A percentile compares a stretch with the other conserved stretches of the same genome.
phyloP scores from a whole-genome alignment of 2,888 invertebrate species.

The Rhingia campestris region DNA sequence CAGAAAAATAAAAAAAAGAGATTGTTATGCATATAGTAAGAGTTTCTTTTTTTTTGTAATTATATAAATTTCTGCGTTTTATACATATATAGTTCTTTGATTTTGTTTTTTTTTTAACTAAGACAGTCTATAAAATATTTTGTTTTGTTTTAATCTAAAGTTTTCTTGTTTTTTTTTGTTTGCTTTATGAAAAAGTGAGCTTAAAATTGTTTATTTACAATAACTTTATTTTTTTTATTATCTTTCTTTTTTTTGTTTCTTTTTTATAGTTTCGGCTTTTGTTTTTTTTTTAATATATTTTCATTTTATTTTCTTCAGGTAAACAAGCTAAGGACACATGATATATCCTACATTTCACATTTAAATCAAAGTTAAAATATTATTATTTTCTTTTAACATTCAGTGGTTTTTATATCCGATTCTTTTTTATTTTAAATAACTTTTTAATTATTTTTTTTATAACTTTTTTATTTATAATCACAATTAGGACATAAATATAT shows the following conservation, averaged over 20 bases:
- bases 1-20: constrained; percentile 54
- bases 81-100: constrained; percentile 16
- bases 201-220: constrained; percentile 53
- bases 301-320: constrained; percentile 65
- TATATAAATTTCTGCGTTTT: constrained; percentile 55
- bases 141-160: constrained; percentile 23
- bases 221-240: constrained; percentile 17
- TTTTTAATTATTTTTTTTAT: constrained; percentile 31
- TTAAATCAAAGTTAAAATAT: constrained; percentile 36
- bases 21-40: constrained; percentile 65
- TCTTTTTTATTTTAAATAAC: constrained; percentile 25
- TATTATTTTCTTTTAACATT: constrained; percentile 9
- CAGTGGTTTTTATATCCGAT: constrained; percentile 21
- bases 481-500: constrained; percentile 66
- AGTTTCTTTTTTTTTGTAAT: constrained; percentile 35
- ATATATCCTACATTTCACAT: constrained; percentile 59
- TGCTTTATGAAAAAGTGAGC: constrained; percentile 61
- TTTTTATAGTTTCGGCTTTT: constrained; percentile 6
- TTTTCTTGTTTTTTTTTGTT: constrained; percentile 16
- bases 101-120: constrained; percentile 43
- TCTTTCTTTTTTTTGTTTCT: constrained; percentile 23
- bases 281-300: constrained; percentile 14
- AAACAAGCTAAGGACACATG: constrained; percentile 74
- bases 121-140: constrained; percentile 71
- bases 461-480: constrained; percentile 52